phyloP scores from a whole-genome alignment of 2,113 vertebrate genomes.

The Xyliphius kryptos region DNA sequence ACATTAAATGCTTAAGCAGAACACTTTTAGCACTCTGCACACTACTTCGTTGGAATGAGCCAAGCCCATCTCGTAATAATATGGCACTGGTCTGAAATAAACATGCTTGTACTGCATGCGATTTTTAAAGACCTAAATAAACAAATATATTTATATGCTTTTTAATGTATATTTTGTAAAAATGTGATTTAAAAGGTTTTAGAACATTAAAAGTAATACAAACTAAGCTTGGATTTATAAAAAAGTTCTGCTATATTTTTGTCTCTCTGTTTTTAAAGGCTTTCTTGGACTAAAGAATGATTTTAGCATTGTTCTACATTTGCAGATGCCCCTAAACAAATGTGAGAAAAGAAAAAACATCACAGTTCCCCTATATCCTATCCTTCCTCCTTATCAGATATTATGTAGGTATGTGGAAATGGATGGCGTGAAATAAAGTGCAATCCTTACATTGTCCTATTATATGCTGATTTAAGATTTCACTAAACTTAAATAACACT shows the following conservation, averaged over 20 bases:
- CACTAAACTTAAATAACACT: too few species aligned
- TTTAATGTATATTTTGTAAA: slow-evolving; percentile 33
- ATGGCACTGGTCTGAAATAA: slow-evolving; percentile 37
- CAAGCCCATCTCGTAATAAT: slow-evolving; percentile 24
- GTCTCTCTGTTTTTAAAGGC: slow-evolving; percentile 28
- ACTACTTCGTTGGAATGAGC: slow-evolving; percentile 19
- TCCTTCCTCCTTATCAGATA: too few species aligned
- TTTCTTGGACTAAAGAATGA: slow-evolving; percentile 19
- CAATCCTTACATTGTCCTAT: too few species aligned
- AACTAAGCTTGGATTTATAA: slow-evolving; percentile 30
- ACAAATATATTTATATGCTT: slow-evolving; percentile 22
- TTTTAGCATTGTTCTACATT: slow-evolving; percentile 1
- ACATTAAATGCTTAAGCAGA: slow-evolving; percentile 33
- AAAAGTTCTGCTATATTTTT: slow-evolving; percentile 14
- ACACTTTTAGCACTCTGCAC: slow-evolving; percentile 21
- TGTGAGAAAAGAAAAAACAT: too few species aligned
- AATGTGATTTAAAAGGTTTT: slow-evolving; percentile 10
- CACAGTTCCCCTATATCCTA: too few species aligned
- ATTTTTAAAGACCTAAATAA: slow-evolving; percentile 28
- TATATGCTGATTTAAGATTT: too few species aligned
- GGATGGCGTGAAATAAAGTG: too few species aligned
- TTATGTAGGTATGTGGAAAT: too few species aligned
- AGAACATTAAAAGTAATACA: slow-evolving; percentile 28
- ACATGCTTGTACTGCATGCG: slow-evolving; percentile 9
- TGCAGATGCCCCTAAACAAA: too few species aligned